A percentile compares a stretch with the other conserved stretches of the same genome.
phyloP scores from a whole-genome alignment of 1,140 invertebrate species.

The Drosophila nigrodunni region DNA sequence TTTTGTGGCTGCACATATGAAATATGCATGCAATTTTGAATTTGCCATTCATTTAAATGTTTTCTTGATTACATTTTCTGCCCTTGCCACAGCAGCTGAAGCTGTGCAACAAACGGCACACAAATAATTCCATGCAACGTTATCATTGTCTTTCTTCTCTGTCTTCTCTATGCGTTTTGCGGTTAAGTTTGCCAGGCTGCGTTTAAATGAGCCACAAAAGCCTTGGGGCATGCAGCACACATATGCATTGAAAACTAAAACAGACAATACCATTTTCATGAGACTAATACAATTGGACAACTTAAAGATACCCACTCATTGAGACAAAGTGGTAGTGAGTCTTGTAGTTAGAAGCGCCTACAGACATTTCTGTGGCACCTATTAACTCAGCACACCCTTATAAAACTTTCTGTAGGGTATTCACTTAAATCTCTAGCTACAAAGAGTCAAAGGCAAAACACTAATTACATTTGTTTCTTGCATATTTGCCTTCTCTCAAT shows the following conservation, averaged over 20 bases:
- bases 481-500: constrained; percentile 53
- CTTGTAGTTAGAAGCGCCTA: too few species aligned
- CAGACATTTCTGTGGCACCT: too few species aligned
- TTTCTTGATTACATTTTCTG: constrained; percentile 81
- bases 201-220: constrained; percentile 73
- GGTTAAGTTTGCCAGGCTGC: constrained; percentile 61
- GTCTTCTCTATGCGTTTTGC: constrained; percentile 51
- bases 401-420: not conserved
- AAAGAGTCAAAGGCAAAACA: constrained; percentile 20
- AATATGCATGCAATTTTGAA: constrained; percentile 83
- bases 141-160: constrained; percentile 64
- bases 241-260: constrained; percentile 9
- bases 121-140: constrained; percentile 71
- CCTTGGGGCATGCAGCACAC: constrained; percentile 44
- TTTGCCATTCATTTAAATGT: constrained; percentile 81
- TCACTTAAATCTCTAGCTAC: not conserved
- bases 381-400: not conserved
- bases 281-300: not conserved
- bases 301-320: not conserved
- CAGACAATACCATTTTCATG: constrained; percentile 7
- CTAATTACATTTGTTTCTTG: constrained; percentile 66
- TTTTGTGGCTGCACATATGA: constrained; percentile 82
- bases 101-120: constrained; percentile 41
- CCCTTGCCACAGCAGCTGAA: constrained; percentile 28
- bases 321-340: not conserved